These are phyloP conservation scores for Graphium colonna DNA, from an alignment of 2,888 invertebrate species.

Conservation along the genomic window DNA sequence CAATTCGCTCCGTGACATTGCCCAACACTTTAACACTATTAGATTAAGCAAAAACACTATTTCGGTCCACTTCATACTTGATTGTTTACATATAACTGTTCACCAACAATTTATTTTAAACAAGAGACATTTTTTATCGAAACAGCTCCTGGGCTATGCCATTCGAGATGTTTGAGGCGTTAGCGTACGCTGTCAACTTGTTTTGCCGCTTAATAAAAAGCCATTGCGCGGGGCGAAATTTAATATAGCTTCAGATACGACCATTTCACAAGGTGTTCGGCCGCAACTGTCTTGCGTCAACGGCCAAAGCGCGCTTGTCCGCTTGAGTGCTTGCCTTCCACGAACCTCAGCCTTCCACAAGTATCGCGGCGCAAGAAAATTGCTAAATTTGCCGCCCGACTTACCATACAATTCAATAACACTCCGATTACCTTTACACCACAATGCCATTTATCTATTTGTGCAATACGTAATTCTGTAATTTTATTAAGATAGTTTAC, in stretches of 20 bases:
- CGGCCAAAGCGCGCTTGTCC: constrained; percentile 22
- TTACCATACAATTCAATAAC: constrained; percentile 54
- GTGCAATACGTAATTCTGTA: constrained; percentile 51
- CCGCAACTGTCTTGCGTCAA: constrained; percentile 70
- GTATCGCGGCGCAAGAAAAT: constrained; percentile 59
- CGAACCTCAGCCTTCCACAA: constrained; percentile 37
- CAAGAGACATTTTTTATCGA: constrained; percentile 12
- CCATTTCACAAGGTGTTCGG: constrained; percentile 74
- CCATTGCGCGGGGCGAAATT: constrained; percentile 60
- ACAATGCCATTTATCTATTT: constrained; percentile 50
- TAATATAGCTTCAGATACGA: constrained; percentile 76
- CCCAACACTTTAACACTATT: constrained; percentile 54
- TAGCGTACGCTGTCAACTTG: constrained; percentile 44
- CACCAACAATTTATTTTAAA: constrained; percentile 28
- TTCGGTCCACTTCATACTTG: constrained; percentile 47
- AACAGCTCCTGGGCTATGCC: not conserved
- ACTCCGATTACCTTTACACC: constrained; percentile 38
- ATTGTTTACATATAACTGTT: constrained; percentile 19
- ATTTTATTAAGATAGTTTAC: constrained; percentile 11
- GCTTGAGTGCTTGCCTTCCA: constrained; percentile 17
- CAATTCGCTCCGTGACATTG: constrained; percentile 58
- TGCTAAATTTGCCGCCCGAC: constrained; percentile 63
- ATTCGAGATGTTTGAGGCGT: constrained; percentile 3
- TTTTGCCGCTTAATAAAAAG: constrained; percentile 65
- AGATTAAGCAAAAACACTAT: constrained; percentile 47